Conservation (phyloP, 2,113 vertebrate species). For the Sceloporus undulatus region DNA sequence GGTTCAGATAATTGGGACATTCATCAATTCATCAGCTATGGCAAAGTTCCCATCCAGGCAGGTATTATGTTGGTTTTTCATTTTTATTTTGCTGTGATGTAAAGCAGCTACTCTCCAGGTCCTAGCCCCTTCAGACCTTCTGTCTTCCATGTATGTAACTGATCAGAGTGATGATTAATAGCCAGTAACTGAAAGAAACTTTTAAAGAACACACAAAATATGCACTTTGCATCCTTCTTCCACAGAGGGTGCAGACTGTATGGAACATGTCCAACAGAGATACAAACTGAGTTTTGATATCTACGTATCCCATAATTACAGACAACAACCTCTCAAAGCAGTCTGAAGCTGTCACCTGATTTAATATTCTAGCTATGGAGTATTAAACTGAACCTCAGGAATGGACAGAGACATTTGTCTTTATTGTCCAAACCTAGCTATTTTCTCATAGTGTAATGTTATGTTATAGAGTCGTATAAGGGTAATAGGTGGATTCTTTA, state of each 20-base stretch:
- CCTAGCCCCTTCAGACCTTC: background rate
- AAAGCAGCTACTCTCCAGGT: background rate
- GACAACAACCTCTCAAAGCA: background rate
- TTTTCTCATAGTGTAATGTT: background rate
- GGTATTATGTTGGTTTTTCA: background rate
- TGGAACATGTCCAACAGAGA: background rate
- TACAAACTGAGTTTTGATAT: background rate
- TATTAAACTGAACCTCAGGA: background rate
- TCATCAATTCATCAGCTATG: background rate
- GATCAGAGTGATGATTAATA: background rate
- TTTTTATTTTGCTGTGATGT: background rate
- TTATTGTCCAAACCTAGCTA: too few relatives aligned
- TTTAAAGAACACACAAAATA: background rate
- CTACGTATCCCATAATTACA: background rate
- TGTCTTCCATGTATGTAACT: background rate
- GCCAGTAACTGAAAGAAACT: background rate
- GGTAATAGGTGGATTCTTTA: background rate
- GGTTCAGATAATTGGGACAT: constrained; percentile 21
- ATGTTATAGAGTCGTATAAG: background rate
- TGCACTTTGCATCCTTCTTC: background rate
- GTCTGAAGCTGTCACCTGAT: background rate
- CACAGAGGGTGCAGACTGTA: background rate
- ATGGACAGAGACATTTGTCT: background rate
- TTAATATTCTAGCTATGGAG: background rate
- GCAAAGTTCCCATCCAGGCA: background rate